Evolutionary conservation across 92 coral and sea anemone species (phyloP), one percentile per base, ranked within the genome.

Genomic region (Palythoa heliodiscus): DNA sequence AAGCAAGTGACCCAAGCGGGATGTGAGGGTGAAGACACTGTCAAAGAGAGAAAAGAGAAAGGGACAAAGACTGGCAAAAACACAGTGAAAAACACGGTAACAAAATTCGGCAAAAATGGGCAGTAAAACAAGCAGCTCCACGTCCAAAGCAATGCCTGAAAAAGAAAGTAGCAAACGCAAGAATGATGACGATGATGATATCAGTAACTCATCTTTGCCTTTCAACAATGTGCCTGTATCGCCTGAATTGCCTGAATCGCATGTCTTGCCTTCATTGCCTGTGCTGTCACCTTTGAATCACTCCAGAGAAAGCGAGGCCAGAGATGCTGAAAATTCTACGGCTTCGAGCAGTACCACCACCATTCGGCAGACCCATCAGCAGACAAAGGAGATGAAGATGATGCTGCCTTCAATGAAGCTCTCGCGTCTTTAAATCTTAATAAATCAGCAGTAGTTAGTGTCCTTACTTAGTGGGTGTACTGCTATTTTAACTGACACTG

Each of bases 1-100:
- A 53, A 86, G 73, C 83, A 86, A 54, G 77, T 86, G 82, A 82
- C 84, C 53, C 77, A 86, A 52, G 88, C 71, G 84, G 88, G 84
- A 50, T 67, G 63, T 73, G 82, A 82, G 70, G 83, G 88, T 74
- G 77, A 86, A 50, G 76, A 82, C 82, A 74, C 76, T 39, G 66
- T 75, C 71, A 57, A 75, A 67, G 54, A 70, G 19, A 76, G 52
- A 23, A 25, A 76, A 76, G 17, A 58, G 66, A 58, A 77, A 48
- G 57, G 61, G 37, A 50, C 22, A 48, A 73, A 69, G 73, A 69
- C 73, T 10, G 8, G 10, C 0, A 69, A 69, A 48, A 43, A 60
- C 78, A 48, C 37, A 17, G 76, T 48, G 60, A 48, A 40, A 40
- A 72, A 40, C 55, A 40, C 54, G 2, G 57, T 16, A 13, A 69